phyloP scores from a whole-genome alignment of 2,797 vertebrate species.

The Lateolabrax maculatus region DNA sequence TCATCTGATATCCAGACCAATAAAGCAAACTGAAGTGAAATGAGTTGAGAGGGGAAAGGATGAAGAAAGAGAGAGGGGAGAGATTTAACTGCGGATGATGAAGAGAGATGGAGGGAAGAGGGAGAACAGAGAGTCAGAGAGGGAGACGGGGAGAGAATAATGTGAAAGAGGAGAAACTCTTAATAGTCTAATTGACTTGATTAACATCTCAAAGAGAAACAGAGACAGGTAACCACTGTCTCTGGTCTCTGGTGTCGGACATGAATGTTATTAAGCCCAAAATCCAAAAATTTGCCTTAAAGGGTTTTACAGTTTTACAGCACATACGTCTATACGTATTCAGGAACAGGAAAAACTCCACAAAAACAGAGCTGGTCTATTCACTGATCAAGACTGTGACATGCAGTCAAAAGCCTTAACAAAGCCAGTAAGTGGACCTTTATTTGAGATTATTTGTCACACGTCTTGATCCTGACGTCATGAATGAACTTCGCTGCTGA shows the following conservation, averaged over 20 bases:
- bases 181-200: conserved; percentile 79
- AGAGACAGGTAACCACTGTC: neutral
- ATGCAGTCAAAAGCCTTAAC: neutral
- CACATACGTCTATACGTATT: too few relatives aligned
- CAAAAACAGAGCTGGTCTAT: too few relatives aligned
- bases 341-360: too few relatives aligned
- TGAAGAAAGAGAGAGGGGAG: conserved; percentile 19
- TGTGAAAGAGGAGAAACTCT: conserved; percentile 72
- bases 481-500: too few relatives aligned
- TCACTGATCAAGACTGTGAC: too few relatives aligned
- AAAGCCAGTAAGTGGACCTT: too few relatives aligned
- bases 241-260: too few relatives aligned
- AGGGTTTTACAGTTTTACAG: too few relatives aligned
- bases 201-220: conserved; percentile 60
- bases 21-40: conserved; percentile 36
- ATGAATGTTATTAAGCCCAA: too few relatives aligned
- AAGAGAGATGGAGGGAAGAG: conserved; percentile 41
- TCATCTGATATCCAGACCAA: conserved; percentile 29
- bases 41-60: conserved; percentile 21
- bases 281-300: too few relatives aligned
- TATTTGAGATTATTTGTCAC: neutral
- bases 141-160: conserved; percentile 70
- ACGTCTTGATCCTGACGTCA: too few relatives aligned
- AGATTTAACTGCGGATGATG: conserved; percentile 45
- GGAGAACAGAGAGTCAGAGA: conserved; percentile 37